These are phyloP conservation scores for Drosophila bocqueti DNA, from an alignment of 1,140 invertebrate genomes.

Conservation along the genomic window DNA sequence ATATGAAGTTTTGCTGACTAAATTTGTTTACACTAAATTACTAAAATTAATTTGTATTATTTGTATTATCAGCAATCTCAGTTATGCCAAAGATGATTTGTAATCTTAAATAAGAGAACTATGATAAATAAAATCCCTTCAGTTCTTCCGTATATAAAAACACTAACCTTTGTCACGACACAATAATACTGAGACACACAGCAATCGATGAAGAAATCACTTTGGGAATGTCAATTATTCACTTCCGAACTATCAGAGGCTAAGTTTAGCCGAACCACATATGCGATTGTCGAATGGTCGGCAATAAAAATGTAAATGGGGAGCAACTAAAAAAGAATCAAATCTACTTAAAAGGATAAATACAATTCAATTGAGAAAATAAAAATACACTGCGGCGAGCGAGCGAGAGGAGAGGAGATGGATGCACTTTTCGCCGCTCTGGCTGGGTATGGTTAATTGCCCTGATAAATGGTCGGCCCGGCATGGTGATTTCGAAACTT, in stretches of 20 bases:
- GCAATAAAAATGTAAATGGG: conserved; percentile 30
- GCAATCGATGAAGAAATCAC: conserved; percentile 40
- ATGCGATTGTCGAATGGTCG: conserved; percentile 44
- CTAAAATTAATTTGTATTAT: no score
- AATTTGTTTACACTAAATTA: no score
- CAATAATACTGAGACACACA: background rate
- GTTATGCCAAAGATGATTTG: background rate
- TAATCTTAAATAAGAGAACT: no score
- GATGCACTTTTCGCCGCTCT: conserved; percentile 25
- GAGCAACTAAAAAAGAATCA: conserved; percentile 29
- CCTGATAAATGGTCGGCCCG: conserved; percentile 64
- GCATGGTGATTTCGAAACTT: conserved; percentile 71
- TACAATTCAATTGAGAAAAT: conserved; percentile 54
- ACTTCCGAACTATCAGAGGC: conserved; percentile 62
- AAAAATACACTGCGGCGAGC: conserved; percentile 20
- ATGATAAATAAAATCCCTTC: background rate
- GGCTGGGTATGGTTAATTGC: conserved; percentile 70
- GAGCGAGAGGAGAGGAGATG: conserved; percentile 2
- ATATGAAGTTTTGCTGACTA: no score
- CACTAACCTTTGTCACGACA: conserved; percentile 8
- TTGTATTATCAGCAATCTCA: background rate
- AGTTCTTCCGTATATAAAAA: background rate
- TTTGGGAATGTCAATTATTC: conserved; percentile 61
- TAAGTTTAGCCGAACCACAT: conserved; percentile 64
- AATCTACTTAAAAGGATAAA: conserved; percentile 75